Percentiles rank a stretch among this genome's conserved stretches.
These are phyloP conservation scores for Merluccius polli DNA, from an alignment of 2,797 vertebrate species.

Conservation along the genomic window DNA sequence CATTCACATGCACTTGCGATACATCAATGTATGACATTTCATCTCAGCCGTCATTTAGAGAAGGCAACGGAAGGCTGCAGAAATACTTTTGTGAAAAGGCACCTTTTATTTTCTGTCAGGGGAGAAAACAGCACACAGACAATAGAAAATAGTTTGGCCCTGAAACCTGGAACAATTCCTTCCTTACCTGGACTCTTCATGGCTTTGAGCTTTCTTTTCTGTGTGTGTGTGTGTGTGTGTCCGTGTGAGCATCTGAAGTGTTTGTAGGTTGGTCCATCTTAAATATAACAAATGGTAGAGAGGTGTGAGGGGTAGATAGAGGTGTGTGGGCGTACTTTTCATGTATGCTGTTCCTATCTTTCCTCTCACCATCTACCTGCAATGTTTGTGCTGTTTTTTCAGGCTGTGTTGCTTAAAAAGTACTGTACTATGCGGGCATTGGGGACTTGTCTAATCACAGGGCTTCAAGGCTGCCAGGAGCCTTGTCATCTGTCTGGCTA, in stretches of 20 bases:
- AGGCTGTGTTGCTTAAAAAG: neutral
- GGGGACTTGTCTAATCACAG: neutral
- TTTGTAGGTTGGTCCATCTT: neutral
- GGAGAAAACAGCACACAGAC: conserved; percentile 6
- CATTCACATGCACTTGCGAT: neutral
- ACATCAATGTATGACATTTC: neutral
- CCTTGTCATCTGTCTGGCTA: conserved; percentile 51
- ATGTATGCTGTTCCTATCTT: neutral
- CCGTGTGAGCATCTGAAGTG: neutral
- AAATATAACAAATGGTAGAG: neutral
- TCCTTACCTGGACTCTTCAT: neutral
- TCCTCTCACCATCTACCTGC: neutral
- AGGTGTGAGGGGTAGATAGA: neutral
- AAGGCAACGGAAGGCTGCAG: neutral
- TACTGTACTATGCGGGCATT: neutral
- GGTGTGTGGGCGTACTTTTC: neutral
- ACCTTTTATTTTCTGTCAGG: neutral
- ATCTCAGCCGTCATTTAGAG: neutral
- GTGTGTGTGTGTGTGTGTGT: conserved; percentile 1
- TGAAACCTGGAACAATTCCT: conserved; percentile 12
- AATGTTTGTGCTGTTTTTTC: neutral
- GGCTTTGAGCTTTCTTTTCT: neutral
- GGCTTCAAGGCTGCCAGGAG: conserved; percentile 47
- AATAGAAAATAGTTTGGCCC: conserved; percentile 12
- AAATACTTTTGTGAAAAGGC: neutral